Conservation (phyloP, 2,797 vertebrate genomes). For the Acestrorhynchus altus region DNA sequence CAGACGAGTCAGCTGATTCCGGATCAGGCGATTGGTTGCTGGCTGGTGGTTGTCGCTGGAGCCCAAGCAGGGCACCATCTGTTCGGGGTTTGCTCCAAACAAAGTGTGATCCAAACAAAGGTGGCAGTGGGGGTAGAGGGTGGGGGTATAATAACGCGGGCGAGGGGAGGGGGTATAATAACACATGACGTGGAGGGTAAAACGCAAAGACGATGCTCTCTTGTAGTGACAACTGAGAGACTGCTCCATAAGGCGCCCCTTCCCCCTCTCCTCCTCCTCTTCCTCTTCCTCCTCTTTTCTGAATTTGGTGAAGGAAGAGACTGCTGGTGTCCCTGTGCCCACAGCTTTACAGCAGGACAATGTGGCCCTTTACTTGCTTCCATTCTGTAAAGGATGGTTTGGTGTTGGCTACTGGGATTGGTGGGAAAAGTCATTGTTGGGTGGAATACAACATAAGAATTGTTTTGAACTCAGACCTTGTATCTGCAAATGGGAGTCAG, state of each 20-base stretch:
- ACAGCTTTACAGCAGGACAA: constrained; percentile 46
- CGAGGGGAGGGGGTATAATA: constrained; percentile 52
- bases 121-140: constrained; percentile 63
- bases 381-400: background rate
- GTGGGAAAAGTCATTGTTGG: too few species aligned
- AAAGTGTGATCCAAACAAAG: constrained; percentile 80
- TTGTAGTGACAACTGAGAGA: constrained; percentile 32
- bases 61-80: constrained; percentile 79
- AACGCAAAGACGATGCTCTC: constrained; percentile 49
- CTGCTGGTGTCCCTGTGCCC: constrained; percentile 28
- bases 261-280: constrained; percentile 26
- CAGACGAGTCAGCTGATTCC: constrained; percentile 80
- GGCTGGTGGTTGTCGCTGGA: constrained; percentile 73
- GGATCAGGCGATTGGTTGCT: constrained; percentile 76
- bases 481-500: too few species aligned
- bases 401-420: background rate
- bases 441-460: too few species aligned
- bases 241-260: constrained; percentile 30
- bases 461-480: too few species aligned
- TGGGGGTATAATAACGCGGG: constrained; percentile 48
- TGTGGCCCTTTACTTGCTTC: constrained; percentile 54
- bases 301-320: constrained; percentile 50
- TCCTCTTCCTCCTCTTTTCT: constrained; percentile 17
- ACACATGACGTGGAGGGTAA: constrained; percentile 48
- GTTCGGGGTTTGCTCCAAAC: constrained; percentile 71